A percentile compares a stretch with the other conserved stretches of the same genome.
Evolutionary conservation across 2,888 invertebrate genomes (phyloP).

Genomic region (Trimorus sp.): DNA sequence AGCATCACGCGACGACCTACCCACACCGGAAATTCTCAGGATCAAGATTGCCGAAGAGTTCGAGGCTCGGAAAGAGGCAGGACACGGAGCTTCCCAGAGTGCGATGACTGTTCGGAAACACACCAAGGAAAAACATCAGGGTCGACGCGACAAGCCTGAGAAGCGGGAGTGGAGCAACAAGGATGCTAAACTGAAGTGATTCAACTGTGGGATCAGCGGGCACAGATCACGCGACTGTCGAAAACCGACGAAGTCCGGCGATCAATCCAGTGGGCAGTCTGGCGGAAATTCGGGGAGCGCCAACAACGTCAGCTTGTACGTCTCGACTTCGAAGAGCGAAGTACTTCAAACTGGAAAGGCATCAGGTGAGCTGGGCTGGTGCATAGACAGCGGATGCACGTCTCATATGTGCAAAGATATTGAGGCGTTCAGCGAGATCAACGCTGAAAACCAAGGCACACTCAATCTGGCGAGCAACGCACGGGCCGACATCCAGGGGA

Average conservation of each 20-base stretch:
- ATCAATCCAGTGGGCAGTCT: too few species aligned
- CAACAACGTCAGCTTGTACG: neutral
- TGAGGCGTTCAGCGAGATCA: conserved; percentile 25
- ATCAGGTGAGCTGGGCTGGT: conserved; percentile 29
- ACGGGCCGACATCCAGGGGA: neutral
- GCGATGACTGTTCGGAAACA: neutral
- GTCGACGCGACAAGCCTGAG: neutral
- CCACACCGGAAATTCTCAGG: neutral
- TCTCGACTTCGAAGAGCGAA: neutral
- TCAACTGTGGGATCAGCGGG: conserved; percentile 19
- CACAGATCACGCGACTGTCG: conserved; percentile 38
- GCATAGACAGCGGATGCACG: conserved; percentile 56
- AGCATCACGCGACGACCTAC: neutral
- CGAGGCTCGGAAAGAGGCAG: neutral
- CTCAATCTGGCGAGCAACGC: conserved; percentile 41
- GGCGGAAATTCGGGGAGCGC: neutral
- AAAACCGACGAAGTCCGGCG: conserved; percentile 16
- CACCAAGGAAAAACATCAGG: neutral
- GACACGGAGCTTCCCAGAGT: neutral
- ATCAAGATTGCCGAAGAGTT: neutral
- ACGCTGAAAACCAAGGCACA: conserved; percentile 18
- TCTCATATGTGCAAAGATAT: conserved; percentile 50
- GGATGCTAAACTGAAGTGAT: neutral
- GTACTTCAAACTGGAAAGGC: neutral
- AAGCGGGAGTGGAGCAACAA: neutral